A percentile compares a stretch with the other conserved stretches of the same genome.
Evolutionary conservation across 2,797 vertebrate species (phyloP).

Genomic region (Myiotriccus ornatus): DNA sequence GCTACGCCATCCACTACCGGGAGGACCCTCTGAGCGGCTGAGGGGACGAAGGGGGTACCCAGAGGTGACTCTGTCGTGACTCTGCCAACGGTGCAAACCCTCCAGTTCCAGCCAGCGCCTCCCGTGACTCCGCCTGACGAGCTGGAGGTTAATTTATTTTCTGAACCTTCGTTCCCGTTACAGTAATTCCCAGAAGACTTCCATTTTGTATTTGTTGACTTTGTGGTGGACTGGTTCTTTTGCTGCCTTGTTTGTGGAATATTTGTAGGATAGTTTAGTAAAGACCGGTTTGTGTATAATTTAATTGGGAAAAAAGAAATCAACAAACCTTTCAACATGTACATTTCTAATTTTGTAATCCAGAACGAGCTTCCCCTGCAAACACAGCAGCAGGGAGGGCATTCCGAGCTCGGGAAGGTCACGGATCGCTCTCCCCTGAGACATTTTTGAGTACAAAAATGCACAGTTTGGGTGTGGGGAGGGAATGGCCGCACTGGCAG

Average conservation of each 20-base stretch:
- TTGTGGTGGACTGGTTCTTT: slow-evolving; percentile 77
- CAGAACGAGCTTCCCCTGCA: neutral
- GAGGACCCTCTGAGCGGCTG: slow-evolving; percentile 98
- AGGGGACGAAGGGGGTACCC: neutral
- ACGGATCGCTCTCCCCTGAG: neutral
- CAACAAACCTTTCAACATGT: slow-evolving; percentile 38
- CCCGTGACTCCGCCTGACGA: neutral
- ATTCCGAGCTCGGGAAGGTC: neutral
- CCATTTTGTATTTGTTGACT: slow-evolving; percentile 73
- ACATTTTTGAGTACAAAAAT: slow-evolving; percentile 41
- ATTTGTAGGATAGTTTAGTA: slow-evolving; percentile 78
- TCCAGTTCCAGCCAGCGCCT: neutral
- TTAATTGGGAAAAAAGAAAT: slow-evolving; percentile 29
- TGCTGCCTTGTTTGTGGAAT: slow-evolving; percentile 79
- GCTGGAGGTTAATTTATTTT: slow-evolving; percentile 62
- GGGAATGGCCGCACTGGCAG: neutral
- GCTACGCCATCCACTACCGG: slow-evolving; percentile 96
- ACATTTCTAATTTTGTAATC: slow-evolving; percentile 54
- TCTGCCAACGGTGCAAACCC: neutral
- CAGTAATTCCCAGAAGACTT: slow-evolving; percentile 68
- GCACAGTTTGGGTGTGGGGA: neutral
- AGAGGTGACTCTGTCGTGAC: neutral
- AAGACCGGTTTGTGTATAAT: slow-evolving; percentile 67
- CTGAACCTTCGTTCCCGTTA: slow-evolving; percentile 52
- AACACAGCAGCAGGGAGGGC: neutral